Evolutionary conservation across 2,888 invertebrate species (phyloP), one percentile per base, ranked within the genome.

Genomic region (Eupithecia tripunctaria): DNA sequence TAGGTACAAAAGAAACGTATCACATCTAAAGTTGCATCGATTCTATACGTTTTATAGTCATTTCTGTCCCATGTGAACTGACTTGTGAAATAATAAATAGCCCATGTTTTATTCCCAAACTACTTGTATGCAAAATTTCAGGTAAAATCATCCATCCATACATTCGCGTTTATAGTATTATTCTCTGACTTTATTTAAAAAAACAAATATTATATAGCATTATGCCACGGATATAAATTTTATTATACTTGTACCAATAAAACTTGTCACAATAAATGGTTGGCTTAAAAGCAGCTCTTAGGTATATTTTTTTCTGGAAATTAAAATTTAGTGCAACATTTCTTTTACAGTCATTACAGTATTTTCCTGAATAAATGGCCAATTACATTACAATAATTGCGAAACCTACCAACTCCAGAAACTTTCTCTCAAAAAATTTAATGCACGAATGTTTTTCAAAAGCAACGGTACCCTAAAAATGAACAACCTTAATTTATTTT

Each of bases 401-500:
- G n/a, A 8, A 47, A 47, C 18, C 43, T 43, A n/a, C 1, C n/a
- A 6, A 43, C 43, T 43, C 43, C 18, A 2, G 8, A 43, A 43
- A 51, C 21, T 51, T 47, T n/a, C 47, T 47, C 8, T n/a, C 1
- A 0, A 47, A n/a, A n/a, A 51, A 21, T 21, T 21, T 8, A 51
- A 21, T 21, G n/a, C 43, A 51, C 51, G 21, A 21, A 21, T 8
- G 10, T 21, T 56, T 51, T 56, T 60, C 18, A 18, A 8, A 60
- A 29, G 59, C 59, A 25, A 14, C 56, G 15, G 27, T 15, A 21
- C 47, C 21, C 47, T 51, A 27, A 62, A 60, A 63, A 63, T 18
- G 62, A n/a, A n/a, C 21, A 12, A 36, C 59, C 64, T 63, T 69
- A 67, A 73, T 73, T 65, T 62, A 60, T 60, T 62, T 67, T 60